Base-by-base conservation (phyloP, 1,140 invertebrate species). In the Trialeurodes vaporariorum region DNA sequence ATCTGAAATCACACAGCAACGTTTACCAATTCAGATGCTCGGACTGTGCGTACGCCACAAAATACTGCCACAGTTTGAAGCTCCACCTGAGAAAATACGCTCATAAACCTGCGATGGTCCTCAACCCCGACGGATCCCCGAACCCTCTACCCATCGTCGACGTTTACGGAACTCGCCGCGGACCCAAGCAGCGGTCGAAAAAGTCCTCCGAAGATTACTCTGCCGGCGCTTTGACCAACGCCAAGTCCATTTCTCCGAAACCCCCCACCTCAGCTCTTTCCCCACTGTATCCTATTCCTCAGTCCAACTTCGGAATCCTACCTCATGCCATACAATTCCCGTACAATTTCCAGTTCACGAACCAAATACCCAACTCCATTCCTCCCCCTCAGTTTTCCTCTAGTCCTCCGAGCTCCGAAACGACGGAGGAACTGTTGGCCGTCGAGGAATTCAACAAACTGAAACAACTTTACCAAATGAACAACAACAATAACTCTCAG, bases 41-140 rank as follows among this genome's bases (percentile, higher is more conserved):
- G 0, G 90, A 97, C 75, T 99, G 98, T 76, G 87, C 85, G n/a
- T 99, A 98, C 76, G 94, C 92, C 1, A 98, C 96, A 0, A 99
- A 99, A 77, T 99, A 99, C 76, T 97, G 93, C 73, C 97, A 99
- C 80, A 95, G 93, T 27, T 80, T 99, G 0, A 99, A 99, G 75
- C 82, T 97, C 0, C 98, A 99, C 78, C 77, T 99, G 21, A 82
- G 93, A 1, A 98, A 98, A 76, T 95, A 96, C 74, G 79, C 82
- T 49, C 87, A 90, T 74, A 86, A 87, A 71, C 91, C 93, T 0
- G 89, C 87, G 0, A 87, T 90, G 80, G 91, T 94, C 0, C 77
- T 95, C 1, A 94, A 96, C 73, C 83, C 89, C 22, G 93, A 96
- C 71, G 93, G 92, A 1, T 87, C 90, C 0, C 90, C 90, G 0